Evolutionary conservation across 2,113 vertebrate species (phyloP), one percentile per base, ranked within the genome.

Genomic region (Gyps fulvus): DNA sequence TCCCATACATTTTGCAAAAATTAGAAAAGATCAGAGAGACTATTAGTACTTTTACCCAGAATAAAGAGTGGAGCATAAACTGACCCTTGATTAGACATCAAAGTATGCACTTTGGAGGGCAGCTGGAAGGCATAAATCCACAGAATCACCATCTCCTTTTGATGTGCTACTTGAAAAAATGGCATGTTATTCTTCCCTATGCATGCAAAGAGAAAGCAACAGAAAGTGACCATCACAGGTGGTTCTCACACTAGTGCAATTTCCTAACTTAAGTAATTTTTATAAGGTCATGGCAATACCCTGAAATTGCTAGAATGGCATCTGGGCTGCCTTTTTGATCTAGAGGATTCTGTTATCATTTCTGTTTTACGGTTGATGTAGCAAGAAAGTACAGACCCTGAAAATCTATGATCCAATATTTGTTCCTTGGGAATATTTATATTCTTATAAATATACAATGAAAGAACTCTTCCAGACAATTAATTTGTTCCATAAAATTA

Each of bases 1-100:
- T 93, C 66, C 58, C 78, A 83, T 29, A n/a, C 15, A 58, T 83
- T 90, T 94, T 90, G 58, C 52, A 93, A 87, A 96, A 93, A 59
- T 85, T 76, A 73, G 80, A 63, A 72, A 79, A 92, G 7, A 93
- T 86, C 63, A 89, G 76, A 83, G 57, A 52, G 43, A 27, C 13
- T 63, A 43, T 23, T 72, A 90, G 36, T 66, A 54, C 15, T 94
- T 89, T 95, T 93, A 88, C 62, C 29, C 12, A 71, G 82, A 91
- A 83, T n/a, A 76, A 67, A 92, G 65, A 85, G 34, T 8, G 27
- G 25, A 88, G 21, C 17, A 34, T 49, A 79, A 88, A 70, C 65
- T 90, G 81, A 93, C 81, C 90, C 66, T 83, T 93, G 70, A 84
- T 89, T 83, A 93, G 52, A 85, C 78, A 95, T 94, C 93, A 90